Base-by-base conservation (phyloP, 2,113 vertebrate genomes). In the Chlamydotis undulata region DNA sequence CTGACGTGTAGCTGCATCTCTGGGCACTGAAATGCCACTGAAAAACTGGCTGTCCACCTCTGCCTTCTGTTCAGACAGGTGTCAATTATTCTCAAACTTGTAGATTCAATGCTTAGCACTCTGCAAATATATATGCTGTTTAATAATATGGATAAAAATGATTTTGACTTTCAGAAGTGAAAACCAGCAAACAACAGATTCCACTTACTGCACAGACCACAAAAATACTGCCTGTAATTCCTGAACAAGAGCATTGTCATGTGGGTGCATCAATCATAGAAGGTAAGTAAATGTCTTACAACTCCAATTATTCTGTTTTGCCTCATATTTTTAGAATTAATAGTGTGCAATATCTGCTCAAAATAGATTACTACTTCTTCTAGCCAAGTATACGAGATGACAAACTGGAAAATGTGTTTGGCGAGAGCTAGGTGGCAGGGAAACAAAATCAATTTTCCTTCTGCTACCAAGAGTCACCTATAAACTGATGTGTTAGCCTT, bases 201-300 rank as follows among this genome's bases (percentile, higher is more conserved):
- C 59, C 28, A 25, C 12, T 60, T 86, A 39, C 63, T 61, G 59
- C 49, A 70, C 65, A 49, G 59, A 43, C 53, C 71, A 63, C 45
- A 77, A 49, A 85, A 18, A 37, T 8, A 67, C 87, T 98, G 59
- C 82, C 96, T 2, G 11, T 96, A 89, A 97, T 98, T 83, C 96
- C 93, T 49, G 97, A 98, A 67, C 60, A 97, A 14, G 94, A 98
- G 43, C 68, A 70, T 5, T 50, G 47, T 74, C 49, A 8, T 1
- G 4, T 57, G 17, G 63, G 78, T 95, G n/a, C 92, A 96, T 90
- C 83, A 74, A 6, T 37, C 39, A 28, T 64, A 85, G 49, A 65
- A 73, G 59, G 93, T 94, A 85, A 41, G 78, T 39, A 85, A 50
- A 55, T 47, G 71, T 21, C 25, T 80, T 77, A 47, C 52, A 61